A percentile compares a stretch with the other conserved stretches of the same genome.
phyloP scores from a whole-genome alignment of 2,888 invertebrate species.

The Sisyra terminalis region DNA sequence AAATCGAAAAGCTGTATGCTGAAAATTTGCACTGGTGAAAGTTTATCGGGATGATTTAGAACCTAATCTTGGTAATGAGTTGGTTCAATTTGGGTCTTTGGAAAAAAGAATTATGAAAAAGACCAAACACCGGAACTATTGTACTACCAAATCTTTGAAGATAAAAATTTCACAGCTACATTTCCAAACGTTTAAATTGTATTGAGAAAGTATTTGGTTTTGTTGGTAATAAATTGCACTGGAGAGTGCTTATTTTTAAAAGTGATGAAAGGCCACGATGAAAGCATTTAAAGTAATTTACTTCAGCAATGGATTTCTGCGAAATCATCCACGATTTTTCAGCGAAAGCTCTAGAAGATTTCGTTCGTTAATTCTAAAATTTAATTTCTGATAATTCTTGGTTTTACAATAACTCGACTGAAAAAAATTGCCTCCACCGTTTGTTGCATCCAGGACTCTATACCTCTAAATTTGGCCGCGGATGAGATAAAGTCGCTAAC shows the following conservation, averaged over 20 bases:
- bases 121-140: slow-evolving; percentile 6
- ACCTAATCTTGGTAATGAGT: slow-evolving; percentile 10
- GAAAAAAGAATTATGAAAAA: neutral
- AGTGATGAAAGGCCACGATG: slow-evolving; percentile 7
- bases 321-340: too few species aligned
- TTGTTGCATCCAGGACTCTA: too few species aligned
- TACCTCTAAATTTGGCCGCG: too few species aligned
- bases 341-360: too few species aligned
- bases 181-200: slow-evolving; percentile 9
- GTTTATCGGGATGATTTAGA: too few species aligned
- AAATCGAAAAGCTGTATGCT: slow-evolving; percentile 10
- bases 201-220: slow-evolving; percentile 5
- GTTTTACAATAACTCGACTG: too few species aligned
- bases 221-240: slow-evolving; percentile 9
- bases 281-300: slow-evolving; percentile 10
- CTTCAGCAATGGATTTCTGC: slow-evolving; percentile 4
- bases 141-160: neutral
- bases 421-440: too few species aligned
- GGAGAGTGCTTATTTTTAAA: too few species aligned
- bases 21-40: slow-evolving; percentile 8
- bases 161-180: slow-evolving; percentile 1
- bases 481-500: too few species aligned
- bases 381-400: too few species aligned
- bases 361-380: too few species aligned
- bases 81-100: slow-evolving; percentile 10